Conservation (phyloP, 2,888 invertebrate species). For the Molanna angustata region DNA sequence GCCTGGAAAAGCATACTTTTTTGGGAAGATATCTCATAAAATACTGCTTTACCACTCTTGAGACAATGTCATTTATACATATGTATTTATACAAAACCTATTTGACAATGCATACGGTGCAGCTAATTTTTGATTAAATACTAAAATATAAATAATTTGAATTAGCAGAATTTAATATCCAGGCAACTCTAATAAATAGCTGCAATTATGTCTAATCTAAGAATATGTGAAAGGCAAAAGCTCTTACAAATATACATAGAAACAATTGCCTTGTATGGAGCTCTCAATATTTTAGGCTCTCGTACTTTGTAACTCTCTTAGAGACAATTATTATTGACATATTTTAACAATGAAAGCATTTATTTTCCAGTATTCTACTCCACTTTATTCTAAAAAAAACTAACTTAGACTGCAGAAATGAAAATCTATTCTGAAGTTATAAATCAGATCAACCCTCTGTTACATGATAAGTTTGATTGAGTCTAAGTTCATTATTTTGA, state of each 20-base stretch:
- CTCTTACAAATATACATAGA: background rate
- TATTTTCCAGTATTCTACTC: too few relatives aligned
- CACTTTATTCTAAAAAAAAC: too few relatives aligned
- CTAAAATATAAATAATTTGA: constrained; percentile 14
- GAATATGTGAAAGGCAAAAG: background rate
- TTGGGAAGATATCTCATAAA: background rate
- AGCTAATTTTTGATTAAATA: constrained; percentile 14
- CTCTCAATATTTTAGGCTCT: too few relatives aligned
- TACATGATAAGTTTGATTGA: too few relatives aligned
- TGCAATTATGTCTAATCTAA: constrained; percentile 17
- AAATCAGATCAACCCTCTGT: too few relatives aligned
- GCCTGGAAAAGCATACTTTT: constrained; percentile 24
- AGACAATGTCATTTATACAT: background rate
- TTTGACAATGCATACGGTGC: constrained; percentile 27
- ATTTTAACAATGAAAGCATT: too few relatives aligned
- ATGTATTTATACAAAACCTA: constrained; percentile 21
- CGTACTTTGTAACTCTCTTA: too few relatives aligned
- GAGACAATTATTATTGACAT: too few relatives aligned
- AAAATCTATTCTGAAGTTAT: too few relatives aligned
- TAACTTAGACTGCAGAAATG: too few relatives aligned
- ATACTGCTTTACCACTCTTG: constrained; percentile 1
- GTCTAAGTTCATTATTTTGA: too few relatives aligned
- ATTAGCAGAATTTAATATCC: constrained; percentile 1
- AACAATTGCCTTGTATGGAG: background rate
- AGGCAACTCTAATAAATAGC: constrained; percentile 8